Evolutionary conservation across 2,888 invertebrate species (phyloP), one percentile per base, ranked within the genome.

Genomic region (Augochlorella aurata): DNA sequence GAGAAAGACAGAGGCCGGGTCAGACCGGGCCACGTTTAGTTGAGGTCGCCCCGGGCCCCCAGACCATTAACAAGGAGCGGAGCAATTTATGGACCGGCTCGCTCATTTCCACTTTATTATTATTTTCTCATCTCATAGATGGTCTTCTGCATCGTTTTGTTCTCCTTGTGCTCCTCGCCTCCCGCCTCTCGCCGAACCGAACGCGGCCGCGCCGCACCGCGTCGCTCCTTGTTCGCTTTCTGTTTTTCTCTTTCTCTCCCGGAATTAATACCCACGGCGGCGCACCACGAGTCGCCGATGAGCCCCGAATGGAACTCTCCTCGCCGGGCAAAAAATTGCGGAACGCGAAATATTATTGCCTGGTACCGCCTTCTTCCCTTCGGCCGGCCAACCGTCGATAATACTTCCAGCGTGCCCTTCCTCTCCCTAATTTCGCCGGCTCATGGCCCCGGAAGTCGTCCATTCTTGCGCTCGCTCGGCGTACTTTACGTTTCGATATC

Each of bases 41-140:
- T 90, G 92, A 92, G 92, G 92, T 92, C 91, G 92, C 91, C 91
- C 88, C 88, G 90, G 91, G 92, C 91, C 90, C 89, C 90, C 90
- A 90, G 92, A 92, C 92, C 92, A 93, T 93, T 93, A 93, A 93
- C 93, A 93, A 93, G 93, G 92, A 93, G 93, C 93, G 91, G 91
- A 92, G 91, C 92, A 93, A 93, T 93, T 93, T 93, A 93, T 93
- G 93, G 92, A 92, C 91, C 90, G 91, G 90, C 91, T 92, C 91
- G 91, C 92, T 93, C 92, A 93, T 92, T 93, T 92, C 92, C 92
- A 93, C 93, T 93, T 93, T 92, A 93, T 93, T 93, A 93, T 93
- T 93, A 93, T 93, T 93, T 93, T 93, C 92, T 93, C 93, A 92
- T 93, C 92, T 92, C 92, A 92, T 92, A 92, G 93, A 92, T 91